Conservation (phyloP, 2,888 invertebrate genomes). For the Ischnus inquisitorius region DNA sequence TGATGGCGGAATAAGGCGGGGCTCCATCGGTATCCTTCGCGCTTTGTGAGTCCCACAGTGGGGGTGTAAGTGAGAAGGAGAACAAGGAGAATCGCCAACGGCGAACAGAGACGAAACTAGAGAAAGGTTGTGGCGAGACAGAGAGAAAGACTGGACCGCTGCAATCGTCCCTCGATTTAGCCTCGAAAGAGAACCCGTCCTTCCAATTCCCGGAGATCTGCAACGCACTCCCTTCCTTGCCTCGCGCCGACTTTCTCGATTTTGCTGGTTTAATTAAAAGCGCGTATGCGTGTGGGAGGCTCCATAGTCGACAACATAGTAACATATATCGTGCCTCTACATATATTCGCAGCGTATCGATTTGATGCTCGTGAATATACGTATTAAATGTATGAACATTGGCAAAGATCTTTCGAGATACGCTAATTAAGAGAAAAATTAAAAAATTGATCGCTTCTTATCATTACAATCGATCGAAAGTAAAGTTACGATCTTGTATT, state of each 20-base stretch:
- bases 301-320: conserved; percentile 14
- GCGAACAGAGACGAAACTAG: conserved; percentile 53
- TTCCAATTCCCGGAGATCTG: conserved; percentile 77
- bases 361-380: conserved; percentile 5
- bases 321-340: not conserved
- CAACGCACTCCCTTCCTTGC: conserved; percentile 70
- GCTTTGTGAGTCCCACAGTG: conserved; percentile 45
- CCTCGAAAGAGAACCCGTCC: conserved; percentile 76
- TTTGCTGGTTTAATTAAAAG: conserved; percentile 70
- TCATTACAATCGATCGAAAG: conserved; percentile 17
- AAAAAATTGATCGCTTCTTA: conserved; percentile 20
- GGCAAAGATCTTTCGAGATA: conserved; percentile 1
- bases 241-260: conserved; percentile 30
- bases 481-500: not conserved
- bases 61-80: conserved; percentile 65
- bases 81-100: conserved; percentile 54
- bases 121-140: conserved; percentile 66
- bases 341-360: conserved; percentile 39
- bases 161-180: conserved; percentile 78
- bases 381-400: conserved; percentile 25
- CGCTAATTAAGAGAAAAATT: conserved; percentile 26
- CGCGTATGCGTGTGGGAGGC: conserved; percentile 37
- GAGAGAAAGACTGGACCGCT: conserved; percentile 45
- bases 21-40: conserved; percentile 76
- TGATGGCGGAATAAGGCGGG: conserved; percentile 83